phyloP scores from a whole-genome alignment of 2,113 vertebrate genomes.

The Brachyistius frenatus region DNA sequence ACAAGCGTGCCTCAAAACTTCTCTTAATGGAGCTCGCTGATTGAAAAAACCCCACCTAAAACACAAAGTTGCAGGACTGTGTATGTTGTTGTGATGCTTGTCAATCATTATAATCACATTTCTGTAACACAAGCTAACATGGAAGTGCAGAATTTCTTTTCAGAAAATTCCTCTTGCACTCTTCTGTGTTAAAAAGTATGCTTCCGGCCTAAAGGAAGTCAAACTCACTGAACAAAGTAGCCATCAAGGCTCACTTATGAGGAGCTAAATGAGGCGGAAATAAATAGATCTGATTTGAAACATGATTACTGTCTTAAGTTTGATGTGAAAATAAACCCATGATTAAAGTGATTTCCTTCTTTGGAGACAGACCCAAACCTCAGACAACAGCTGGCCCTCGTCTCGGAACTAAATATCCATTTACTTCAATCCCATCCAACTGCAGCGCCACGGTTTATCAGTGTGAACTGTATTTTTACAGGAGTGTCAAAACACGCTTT shows the following conservation, averaged over 20 bases:
- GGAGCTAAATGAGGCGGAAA: conserved; percentile 66
- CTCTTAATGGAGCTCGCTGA: conserved; percentile 30
- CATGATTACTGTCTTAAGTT: conserved; percentile 51
- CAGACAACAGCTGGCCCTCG: conserved; percentile 62
- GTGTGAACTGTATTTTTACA: conserved; percentile 27
- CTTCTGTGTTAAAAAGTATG: conserved; percentile 7
- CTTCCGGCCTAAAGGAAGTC: conserved; percentile 43
- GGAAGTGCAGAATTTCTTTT: not conserved
- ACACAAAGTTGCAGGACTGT: not conserved
- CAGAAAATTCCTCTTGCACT: not conserved
- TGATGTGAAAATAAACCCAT: conserved; percentile 72
- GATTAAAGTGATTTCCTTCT: conserved; percentile 70
- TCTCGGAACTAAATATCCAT: conserved; percentile 52
- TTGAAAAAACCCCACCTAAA: not conserved
- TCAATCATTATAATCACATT: not conserved
- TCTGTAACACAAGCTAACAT: not conserved
- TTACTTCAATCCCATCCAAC: conserved; percentile 30
- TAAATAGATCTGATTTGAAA: conserved; percentile 62
- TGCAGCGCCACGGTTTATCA: conserved; percentile 21
- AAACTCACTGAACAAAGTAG: conserved; percentile 41
- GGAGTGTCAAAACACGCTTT: conserved; percentile 51
- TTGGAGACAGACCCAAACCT: conserved; percentile 57
- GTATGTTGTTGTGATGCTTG: not conserved
- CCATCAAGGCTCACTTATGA: conserved; percentile 54
- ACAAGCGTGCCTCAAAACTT: not conserved